phyloP scores from a whole-genome alignment of 1,140 invertebrate species.

The Psilanteris sp. region DNA sequence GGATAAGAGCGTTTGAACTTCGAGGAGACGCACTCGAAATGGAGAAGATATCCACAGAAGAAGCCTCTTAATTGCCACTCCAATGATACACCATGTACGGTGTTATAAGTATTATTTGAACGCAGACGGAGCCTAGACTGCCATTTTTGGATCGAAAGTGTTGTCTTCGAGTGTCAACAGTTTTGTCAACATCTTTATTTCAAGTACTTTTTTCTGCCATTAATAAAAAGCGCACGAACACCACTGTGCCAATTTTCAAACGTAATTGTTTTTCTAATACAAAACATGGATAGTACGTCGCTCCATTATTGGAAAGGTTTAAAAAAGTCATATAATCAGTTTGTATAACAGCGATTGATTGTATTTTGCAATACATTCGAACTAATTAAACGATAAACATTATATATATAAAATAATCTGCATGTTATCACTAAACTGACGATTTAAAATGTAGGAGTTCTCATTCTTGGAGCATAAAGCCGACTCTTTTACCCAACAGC shows the following conservation, averaged over 20 bases:
- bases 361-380: no score
- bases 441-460: conserved; percentile 27
- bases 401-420: conserved; percentile 24
- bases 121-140: conserved; percentile 20
- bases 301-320: no score
- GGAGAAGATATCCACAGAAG: conserved; percentile 48
- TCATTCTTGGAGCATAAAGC: conserved; percentile 26
- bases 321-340: no score
- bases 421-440: conserved; percentile 38
- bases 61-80: conserved; percentile 57
- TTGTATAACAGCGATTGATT: no score
- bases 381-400: no score
- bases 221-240: conserved; percentile 4
- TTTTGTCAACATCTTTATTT: conserved; percentile 57
- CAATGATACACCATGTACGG: conserved; percentile 54
- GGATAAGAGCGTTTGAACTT: conserved; percentile 28
- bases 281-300: no score
- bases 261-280: no score
- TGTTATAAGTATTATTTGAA: conserved; percentile 56
- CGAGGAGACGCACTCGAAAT: conserved; percentile 45
- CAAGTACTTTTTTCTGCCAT: conserved; percentile 8
- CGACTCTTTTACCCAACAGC: conserved; percentile 20
- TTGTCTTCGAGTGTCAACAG: conserved; percentile 43
- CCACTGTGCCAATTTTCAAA: not conserved
- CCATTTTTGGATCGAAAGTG: conserved; percentile 53